Conservation (phyloP, 2,113 vertebrate genomes). For the Notarius quadriscutis region DNA sequence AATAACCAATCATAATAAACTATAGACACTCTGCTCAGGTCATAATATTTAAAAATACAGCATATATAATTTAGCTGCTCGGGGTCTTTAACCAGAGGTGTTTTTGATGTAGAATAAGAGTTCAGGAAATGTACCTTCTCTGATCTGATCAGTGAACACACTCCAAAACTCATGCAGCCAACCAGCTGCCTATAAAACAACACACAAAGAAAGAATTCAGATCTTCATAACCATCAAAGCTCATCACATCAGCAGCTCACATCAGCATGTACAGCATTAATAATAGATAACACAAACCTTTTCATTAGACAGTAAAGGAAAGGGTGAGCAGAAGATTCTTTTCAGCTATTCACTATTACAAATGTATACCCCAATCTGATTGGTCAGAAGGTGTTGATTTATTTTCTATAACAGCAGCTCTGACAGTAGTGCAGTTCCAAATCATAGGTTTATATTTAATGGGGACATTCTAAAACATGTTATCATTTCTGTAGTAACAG, state of each 20-base stretch:
- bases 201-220: background rate
- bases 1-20: background rate
- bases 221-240: background rate
- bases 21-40: background rate
- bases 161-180: slow-evolving; percentile 89
- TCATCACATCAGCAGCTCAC: background rate
- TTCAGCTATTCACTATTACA: background rate
- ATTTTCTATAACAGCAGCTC: no score
- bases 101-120: background rate
- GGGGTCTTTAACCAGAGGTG: no score
- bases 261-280: background rate
- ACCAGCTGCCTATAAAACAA: slow-evolving; percentile 74
- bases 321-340: background rate
- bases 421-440: no score
- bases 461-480: no score
- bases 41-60: background rate
- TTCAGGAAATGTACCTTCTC: slow-evolving; percentile 74
- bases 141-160: slow-evolving; percentile 80
- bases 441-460: no score
- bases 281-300: background rate
- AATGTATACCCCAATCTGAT: background rate
- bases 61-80: background rate
- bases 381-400: no score
- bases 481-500: no score
- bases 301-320: background rate